Evolutionary conservation across 2,113 vertebrate genomes (phyloP).

Genomic region (Malurus alboscapulatus): DNA sequence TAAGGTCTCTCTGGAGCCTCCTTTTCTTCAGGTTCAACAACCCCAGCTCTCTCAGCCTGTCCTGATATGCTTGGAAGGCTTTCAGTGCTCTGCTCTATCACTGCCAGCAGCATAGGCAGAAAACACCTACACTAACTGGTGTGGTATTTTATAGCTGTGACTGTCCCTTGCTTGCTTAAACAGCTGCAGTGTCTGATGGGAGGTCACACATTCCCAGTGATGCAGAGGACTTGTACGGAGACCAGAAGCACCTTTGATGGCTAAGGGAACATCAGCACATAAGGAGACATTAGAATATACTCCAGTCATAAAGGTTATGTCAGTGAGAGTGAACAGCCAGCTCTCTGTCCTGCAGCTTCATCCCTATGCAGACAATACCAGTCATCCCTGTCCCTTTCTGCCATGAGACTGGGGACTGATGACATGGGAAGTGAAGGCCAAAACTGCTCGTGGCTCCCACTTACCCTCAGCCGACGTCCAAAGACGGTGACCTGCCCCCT

Average conservation of each 20-base stretch:
- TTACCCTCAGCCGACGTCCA: constrained; percentile 92
- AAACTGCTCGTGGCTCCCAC: background rate
- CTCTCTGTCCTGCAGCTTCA: background rate
- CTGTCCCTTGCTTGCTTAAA: background rate
- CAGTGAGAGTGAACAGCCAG: background rate
- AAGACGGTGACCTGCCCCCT: constrained; percentile 96
- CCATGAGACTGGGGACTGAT: background rate
- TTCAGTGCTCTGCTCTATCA: background rate
- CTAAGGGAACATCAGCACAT: background rate
- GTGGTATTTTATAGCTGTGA: background rate
- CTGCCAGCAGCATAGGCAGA: background rate
- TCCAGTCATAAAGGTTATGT: background rate
- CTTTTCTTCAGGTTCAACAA: background rate
- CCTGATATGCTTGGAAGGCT: background rate
- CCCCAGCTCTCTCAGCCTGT: background rate
- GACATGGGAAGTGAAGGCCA: background rate
- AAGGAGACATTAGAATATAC: background rate
- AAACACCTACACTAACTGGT: background rate
- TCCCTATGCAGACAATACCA: background rate
- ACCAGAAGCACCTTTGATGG: background rate
- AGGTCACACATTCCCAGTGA: fast-evolving
- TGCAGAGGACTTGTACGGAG: background rate
- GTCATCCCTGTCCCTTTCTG: background rate
- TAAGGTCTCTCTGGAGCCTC: background rate
- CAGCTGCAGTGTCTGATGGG: background rate